A percentile compares a stretch with the other conserved stretches of the same genome.
These are phyloP conservation scores for Turnix velox DNA, from an alignment of 2,113 vertebrate genomes.

Conservation along the genomic window DNA sequence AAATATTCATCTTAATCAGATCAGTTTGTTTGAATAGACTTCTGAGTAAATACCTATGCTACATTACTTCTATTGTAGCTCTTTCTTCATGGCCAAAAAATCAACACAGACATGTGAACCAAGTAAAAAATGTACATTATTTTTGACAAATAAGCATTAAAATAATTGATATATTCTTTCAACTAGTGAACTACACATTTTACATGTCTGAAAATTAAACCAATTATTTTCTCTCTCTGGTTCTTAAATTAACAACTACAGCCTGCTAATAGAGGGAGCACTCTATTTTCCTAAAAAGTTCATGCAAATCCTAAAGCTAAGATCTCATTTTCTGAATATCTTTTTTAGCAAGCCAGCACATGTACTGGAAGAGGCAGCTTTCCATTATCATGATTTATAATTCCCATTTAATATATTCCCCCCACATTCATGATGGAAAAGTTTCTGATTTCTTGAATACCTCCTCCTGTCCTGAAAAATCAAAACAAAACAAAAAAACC, in stretches of 20 bases:
- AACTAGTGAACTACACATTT: not conserved
- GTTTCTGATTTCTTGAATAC: not conserved
- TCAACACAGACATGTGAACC: not conserved
- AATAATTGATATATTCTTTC: not conserved
- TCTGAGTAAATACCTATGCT: not conserved
- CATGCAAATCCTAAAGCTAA: not conserved
- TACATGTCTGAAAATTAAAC: not conserved
- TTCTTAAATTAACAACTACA: not conserved
- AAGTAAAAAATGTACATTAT: not conserved
- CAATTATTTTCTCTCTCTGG: not conserved
- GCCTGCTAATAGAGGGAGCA: not conserved
- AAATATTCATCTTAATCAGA: not conserved
- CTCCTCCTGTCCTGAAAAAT: not conserved
- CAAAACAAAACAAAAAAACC: not conserved
- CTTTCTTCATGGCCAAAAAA: not conserved
- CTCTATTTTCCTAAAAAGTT: not conserved
- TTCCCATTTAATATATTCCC: not conserved
- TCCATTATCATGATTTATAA: not conserved
- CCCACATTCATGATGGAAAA: not conserved
- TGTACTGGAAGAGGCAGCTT: not conserved
- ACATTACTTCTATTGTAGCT: not conserved
- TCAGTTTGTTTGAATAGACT: not conserved
- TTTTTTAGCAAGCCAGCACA: not conserved
- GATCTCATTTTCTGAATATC: not conserved
- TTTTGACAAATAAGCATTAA: not conserved